Evolutionary conservation across 2,888 invertebrate genomes (phyloP).

Genomic region (Odontocolon sp.): DNA sequence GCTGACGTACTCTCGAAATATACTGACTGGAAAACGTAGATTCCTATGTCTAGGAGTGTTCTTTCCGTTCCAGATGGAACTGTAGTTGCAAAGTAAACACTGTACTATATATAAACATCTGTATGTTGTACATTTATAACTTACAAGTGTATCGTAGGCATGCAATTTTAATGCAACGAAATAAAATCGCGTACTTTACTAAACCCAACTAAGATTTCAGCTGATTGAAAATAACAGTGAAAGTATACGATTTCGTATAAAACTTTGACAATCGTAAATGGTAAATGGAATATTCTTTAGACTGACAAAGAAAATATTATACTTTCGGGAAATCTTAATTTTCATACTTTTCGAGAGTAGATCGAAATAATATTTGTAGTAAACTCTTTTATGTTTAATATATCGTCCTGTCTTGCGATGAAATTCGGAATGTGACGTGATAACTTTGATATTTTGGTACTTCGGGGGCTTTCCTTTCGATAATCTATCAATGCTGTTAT

Average conservation of each 20-base stretch:
- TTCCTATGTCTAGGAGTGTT: slow-evolving; percentile 2
- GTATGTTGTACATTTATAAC: background rate
- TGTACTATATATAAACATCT: background rate
- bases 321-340: background rate
- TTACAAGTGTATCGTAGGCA: too few relatives aligned
- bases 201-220: slow-evolving; percentile 10
- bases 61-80: background rate
- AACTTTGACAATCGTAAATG: slow-evolving; percentile 39
- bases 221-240: slow-evolving; percentile 28
- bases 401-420: slow-evolving; percentile 13
- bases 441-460: slow-evolving; percentile 3
- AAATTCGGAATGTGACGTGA: slow-evolving; percentile 33
- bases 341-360: background rate
- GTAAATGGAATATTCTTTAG: slow-evolving; percentile 43
- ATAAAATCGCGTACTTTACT: background rate
- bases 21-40: background rate
- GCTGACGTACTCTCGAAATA: background rate
- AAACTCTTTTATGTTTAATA: background rate
- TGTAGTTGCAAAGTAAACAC: background rate
- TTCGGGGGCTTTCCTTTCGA: background rate
- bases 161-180: too few relatives aligned
- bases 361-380: slow-evolving; percentile 13
- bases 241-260: slow-evolving; percentile 8
- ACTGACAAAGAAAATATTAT: background rate
- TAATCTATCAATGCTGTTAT: too few relatives aligned